Evolutionary conservation across 2,113 vertebrate species (phyloP).

Genomic region (Eonycteris spelaea): DNA sequence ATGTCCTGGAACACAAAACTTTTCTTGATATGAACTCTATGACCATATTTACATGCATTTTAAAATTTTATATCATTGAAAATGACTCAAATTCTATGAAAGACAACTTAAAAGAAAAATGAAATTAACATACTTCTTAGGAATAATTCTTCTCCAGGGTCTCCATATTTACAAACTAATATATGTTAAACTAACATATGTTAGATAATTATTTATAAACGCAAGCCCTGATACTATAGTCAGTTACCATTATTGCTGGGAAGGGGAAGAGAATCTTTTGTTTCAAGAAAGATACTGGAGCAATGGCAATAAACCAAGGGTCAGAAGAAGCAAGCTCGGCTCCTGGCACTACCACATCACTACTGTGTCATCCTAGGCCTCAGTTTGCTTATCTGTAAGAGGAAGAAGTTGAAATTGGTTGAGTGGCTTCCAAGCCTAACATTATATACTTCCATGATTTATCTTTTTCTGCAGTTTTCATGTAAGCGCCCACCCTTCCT

Average conservation of each 20-base stretch:
- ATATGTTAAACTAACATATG: not conserved
- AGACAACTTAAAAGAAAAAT: not conserved
- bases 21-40: not conserved
- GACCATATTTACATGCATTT: not conserved
- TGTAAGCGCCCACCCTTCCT: not conserved
- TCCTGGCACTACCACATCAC: not conserved
- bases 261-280: not conserved
- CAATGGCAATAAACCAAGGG: not conserved
- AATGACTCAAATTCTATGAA: conserved; percentile 11
- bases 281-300: not conserved
- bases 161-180: not conserved
- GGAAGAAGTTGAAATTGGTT: not conserved
- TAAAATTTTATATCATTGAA: not conserved
- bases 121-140: not conserved
- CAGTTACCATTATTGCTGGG: not conserved
- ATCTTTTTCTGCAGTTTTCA: not conserved
- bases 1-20: conserved; percentile 10
- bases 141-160: not conserved
- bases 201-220: conserved; percentile 5
- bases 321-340: not conserved
- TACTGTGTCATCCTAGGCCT: not conserved
- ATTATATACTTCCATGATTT: not conserved
- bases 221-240: not conserved
- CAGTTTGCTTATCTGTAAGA: not conserved
- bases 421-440: not conserved